Percentiles rank a stretch among this genome's conserved stretches.
phyloP scores from a whole-genome alignment of 2,888 invertebrate genomes.

The Leucophora obtusa region DNA sequence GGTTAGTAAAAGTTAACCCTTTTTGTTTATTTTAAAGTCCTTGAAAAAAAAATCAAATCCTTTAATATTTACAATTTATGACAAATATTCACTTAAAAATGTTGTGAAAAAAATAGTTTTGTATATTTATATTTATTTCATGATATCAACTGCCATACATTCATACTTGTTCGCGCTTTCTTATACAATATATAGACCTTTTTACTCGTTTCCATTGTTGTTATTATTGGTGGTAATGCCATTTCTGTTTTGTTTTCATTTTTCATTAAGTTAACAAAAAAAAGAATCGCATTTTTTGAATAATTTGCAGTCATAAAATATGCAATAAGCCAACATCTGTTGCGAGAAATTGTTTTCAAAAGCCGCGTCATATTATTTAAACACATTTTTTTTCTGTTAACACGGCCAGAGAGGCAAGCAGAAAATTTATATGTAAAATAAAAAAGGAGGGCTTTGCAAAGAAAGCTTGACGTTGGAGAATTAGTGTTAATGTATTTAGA shows the following conservation, averaged over 20 bases:
- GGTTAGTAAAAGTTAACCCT: no score
- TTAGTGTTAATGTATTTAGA: no score
- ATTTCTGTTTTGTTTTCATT: slow-evolving; percentile 36
- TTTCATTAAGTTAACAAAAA: slow-evolving; percentile 24
- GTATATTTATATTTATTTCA: slow-evolving; percentile 41
- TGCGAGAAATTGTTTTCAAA: slow-evolving; percentile 79
- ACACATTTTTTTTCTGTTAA: slow-evolving; percentile 62
- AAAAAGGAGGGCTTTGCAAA: no score
- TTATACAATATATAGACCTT: background rate
- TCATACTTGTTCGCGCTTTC: slow-evolving; percentile 43
- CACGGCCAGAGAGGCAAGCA: background rate
- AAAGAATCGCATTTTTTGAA: slow-evolving; percentile 73
- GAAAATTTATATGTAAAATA: no score
- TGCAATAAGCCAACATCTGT: slow-evolving; percentile 79
- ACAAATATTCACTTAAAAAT: slow-evolving; percentile 9
- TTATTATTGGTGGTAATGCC: slow-evolving; percentile 11
- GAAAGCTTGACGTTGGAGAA: no score
- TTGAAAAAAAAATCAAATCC: slow-evolving; percentile 14
- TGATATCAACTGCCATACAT: slow-evolving; percentile 18
- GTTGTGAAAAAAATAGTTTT: background rate
- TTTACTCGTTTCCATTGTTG: background rate
- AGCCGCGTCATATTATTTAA: slow-evolving; percentile 79
- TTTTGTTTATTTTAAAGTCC: no score
- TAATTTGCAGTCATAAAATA: slow-evolving; percentile 79
- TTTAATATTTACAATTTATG: slow-evolving; percentile 26